Conservation (phyloP, 1,140 invertebrate species). For the Lysiphlebus fabarum region DNA sequence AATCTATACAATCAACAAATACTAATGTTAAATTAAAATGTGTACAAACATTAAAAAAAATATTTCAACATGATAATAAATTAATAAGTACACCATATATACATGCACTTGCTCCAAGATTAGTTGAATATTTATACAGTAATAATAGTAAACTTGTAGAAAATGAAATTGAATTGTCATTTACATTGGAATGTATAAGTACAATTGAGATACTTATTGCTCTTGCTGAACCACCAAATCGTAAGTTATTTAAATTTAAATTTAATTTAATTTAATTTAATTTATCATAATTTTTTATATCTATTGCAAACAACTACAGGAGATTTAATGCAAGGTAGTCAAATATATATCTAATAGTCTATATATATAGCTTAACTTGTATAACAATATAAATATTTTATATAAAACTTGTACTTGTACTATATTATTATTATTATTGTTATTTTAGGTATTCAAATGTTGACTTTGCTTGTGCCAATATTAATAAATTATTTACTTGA, state of each 20-base stretch:
- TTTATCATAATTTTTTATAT: no score
- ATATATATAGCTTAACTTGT: no score
- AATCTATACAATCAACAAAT: conserved; percentile 76
- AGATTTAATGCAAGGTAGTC: conserved; percentile 59
- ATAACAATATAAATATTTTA: no score
- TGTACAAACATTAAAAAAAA: conserved; percentile 71
- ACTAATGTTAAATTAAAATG: conserved; percentile 74
- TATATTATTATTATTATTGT: conserved; percentile 20
- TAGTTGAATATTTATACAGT: conserved; percentile 69
- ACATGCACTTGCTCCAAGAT: conserved; percentile 72
- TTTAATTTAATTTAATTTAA: conserved; percentile 17
- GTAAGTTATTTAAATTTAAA: conserved; percentile 59
- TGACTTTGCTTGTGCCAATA: conserved; percentile 83
- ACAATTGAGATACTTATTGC: conserved; percentile 72
- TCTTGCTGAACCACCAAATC: conserved; percentile 71
- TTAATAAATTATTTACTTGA: conserved; percentile 82
- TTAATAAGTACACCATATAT: conserved; percentile 75
- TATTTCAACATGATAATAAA: conserved; percentile 70
- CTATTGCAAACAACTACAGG: conserved; percentile 53
- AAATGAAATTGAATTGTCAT: conserved; percentile 62
- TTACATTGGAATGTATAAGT: conserved; percentile 67
- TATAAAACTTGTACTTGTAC: no score
- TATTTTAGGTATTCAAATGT: conserved; percentile 72
- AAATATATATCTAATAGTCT: no score
- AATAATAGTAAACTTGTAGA: conserved; percentile 60